Conservation (phyloP, 2,888 invertebrate genomes). For the Fabriciana adippe region DNA sequence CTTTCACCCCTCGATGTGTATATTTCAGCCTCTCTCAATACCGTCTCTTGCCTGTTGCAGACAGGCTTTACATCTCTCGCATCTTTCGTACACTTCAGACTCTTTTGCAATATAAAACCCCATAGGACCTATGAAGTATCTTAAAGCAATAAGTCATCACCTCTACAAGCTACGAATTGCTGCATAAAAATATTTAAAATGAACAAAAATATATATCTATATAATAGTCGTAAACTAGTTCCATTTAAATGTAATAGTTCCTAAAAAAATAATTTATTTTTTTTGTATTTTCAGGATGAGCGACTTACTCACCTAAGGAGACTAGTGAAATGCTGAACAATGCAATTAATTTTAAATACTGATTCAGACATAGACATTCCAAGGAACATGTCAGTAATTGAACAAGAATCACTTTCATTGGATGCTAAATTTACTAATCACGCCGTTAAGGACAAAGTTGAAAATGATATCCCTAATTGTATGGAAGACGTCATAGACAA, state of each 20-base stretch:
- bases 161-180: too few species aligned
- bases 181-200: too few species aligned
- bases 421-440: constrained; percentile 48
- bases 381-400: constrained; percentile 61
- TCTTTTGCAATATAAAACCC: too few species aligned
- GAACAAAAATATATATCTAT: too few species aligned
- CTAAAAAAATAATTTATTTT: neutral
- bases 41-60: too few species aligned
- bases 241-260: neutral
- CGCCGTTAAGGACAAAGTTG: constrained; percentile 46
- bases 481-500: constrained; percentile 10
- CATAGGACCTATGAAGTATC: too few species aligned
- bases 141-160: too few species aligned
- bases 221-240: too few species aligned
- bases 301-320: constrained; percentile 34
- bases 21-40: too few species aligned
- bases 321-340: constrained; percentile 64
- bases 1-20: too few species aligned
- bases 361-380: constrained; percentile 55
- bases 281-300: constrained; percentile 14
- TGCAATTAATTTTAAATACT: constrained; percentile 71
- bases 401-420: constrained; percentile 47
- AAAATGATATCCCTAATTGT: constrained; percentile 41
- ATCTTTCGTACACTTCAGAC: too few species aligned
- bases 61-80: too few species aligned